Evolutionary conservation across 2,113 vertebrate genomes (phyloP).

Genomic region (Coryphaenoides rupestris): DNA sequence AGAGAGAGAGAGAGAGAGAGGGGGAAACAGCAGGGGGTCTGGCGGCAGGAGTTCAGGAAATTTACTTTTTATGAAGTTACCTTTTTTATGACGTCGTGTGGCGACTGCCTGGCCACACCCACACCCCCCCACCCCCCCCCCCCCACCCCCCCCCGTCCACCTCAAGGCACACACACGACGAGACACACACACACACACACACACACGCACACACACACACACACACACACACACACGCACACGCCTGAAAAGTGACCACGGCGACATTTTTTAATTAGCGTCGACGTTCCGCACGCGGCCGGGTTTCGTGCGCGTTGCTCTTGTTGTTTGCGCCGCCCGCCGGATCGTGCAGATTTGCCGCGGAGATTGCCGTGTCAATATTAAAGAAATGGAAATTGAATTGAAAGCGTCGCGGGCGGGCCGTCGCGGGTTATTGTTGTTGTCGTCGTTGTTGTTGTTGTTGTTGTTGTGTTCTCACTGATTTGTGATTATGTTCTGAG

Average conservation of each 20-base stretch:
- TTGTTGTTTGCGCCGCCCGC: too few relatives aligned
- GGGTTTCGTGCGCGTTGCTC: too few relatives aligned
- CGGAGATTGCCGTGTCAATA: too few relatives aligned
- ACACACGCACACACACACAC: slow-evolving; percentile 9
- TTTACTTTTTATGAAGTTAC: slow-evolving; percentile 35
- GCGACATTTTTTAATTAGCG: too few relatives aligned
- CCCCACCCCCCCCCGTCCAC: slow-evolving; percentile 11
- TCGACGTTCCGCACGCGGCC: too few relatives aligned
- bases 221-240: background rate
- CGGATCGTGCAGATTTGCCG: too few relatives aligned
- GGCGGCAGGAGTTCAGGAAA: slow-evolving; percentile 45
- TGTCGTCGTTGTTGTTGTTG: too few relatives aligned
- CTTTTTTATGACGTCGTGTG: slow-evolving; percentile 45
- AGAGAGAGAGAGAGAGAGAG: background rate
- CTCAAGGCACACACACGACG: background rate
- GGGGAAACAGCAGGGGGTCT: slow-evolving; percentile 30
- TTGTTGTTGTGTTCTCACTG: too few relatives aligned
- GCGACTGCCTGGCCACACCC: slow-evolving; percentile 41
- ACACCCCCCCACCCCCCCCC: slow-evolving; percentile 2
- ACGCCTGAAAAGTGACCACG: background rate
- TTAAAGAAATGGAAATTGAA: too few relatives aligned
- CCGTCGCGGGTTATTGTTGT: too few relatives aligned
- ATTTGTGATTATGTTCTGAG: too few relatives aligned
- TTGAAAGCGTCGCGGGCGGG: too few relatives aligned
- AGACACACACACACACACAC: background rate